Evolutionary conservation across 2,797 vertebrate species (phyloP).

Genomic region (Parambassis ranga): DNA sequence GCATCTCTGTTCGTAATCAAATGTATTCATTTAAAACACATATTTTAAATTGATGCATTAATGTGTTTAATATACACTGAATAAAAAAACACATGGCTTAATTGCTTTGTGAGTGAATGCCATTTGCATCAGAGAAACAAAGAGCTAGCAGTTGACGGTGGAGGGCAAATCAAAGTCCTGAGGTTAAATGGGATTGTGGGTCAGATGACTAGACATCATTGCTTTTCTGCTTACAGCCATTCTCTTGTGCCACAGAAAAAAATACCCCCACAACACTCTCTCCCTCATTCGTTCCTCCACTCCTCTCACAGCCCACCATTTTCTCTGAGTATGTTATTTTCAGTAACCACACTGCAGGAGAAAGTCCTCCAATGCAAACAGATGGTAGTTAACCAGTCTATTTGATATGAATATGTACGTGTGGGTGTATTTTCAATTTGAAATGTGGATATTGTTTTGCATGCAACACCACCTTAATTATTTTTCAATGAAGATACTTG

Average conservation of each 20-base stretch:
- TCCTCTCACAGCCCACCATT: constrained; percentile 47
- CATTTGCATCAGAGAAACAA: constrained; percentile 34
- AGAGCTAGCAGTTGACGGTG: constrained; percentile 48
- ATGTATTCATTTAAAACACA: no score
- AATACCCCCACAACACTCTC: background rate
- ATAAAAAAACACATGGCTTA: background rate
- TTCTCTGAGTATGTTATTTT: constrained; percentile 59
- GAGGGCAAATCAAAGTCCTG: constrained; percentile 65
- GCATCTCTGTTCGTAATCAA: no score
- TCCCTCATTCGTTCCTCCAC: constrained; percentile 3
- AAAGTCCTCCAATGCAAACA: constrained; percentile 22
- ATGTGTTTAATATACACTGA: background rate
- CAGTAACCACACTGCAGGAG: constrained; percentile 31
- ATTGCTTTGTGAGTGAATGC: background rate
- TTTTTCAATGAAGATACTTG: constrained; percentile 4
- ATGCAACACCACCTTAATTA: background rate
- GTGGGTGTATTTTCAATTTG: background rate
- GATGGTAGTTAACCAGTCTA: background rate
- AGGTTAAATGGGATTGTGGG: constrained; percentile 76
- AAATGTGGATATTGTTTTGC: background rate
- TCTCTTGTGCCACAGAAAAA: constrained; percentile 48
- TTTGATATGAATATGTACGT: background rate
- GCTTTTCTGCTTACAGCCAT: constrained; percentile 54
- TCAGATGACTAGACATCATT: constrained; percentile 71
- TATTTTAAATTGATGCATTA: no score